Conservation (phyloP, 2,888 invertebrate species). For the Lysandra coridon region DNA sequence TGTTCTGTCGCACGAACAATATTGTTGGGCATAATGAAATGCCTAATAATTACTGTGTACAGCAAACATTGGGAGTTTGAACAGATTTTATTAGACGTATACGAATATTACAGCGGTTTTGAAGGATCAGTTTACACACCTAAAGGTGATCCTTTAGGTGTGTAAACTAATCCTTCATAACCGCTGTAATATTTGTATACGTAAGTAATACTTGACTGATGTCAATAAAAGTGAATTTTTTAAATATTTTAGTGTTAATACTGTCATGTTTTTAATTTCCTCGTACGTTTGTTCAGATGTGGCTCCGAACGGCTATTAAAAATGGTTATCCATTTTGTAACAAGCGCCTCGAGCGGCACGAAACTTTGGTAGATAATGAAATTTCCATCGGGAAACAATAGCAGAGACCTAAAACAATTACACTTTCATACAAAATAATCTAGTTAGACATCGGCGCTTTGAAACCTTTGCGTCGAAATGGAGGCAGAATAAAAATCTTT, state of each 20-base stretch:
- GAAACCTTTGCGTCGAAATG: constrained; percentile 37
- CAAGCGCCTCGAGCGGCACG: not conserved
- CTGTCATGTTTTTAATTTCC: not conserved
- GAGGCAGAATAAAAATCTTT: constrained; percentile 41
- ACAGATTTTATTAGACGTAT: not conserved
- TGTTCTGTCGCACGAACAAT: constrained; percentile 19
- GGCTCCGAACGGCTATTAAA: not conserved
- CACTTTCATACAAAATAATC: constrained; percentile 39
- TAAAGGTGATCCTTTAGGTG: not conserved
- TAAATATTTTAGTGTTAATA: not conserved
- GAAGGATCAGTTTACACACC: not conserved
- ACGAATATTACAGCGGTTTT: not conserved
- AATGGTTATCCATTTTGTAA: constrained; percentile 5
- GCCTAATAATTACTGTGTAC: not conserved
- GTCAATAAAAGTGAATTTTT: not conserved
- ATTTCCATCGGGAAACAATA: constrained; percentile 27
- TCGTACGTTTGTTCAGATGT: not conserved
- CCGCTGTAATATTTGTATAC: too few species aligned
- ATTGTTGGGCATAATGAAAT: constrained; percentile 14
- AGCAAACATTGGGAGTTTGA: not conserved
- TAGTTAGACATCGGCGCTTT: constrained; percentile 38
- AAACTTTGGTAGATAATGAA: constrained; percentile 20
- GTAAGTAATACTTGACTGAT: too few species aligned
- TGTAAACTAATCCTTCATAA: too few species aligned
- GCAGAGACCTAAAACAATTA: constrained; percentile 37